Evolutionary conservation across 2,113 vertebrate genomes (phyloP).

Genomic region (Grammomys surdaster): DNA sequence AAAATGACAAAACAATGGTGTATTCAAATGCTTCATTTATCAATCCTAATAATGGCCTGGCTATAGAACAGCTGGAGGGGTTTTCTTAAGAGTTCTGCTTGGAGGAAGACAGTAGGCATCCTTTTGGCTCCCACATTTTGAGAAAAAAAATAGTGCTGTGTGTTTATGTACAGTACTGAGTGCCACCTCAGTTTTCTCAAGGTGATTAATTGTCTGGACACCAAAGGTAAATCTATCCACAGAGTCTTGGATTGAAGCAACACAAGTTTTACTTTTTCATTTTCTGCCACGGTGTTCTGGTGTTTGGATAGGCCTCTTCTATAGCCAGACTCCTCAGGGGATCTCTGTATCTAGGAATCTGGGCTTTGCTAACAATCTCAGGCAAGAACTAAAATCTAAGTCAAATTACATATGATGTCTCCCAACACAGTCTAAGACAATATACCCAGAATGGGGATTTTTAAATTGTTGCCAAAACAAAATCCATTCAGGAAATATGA

Average conservation of each 20-base stretch:
- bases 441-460: conserved; percentile 22
- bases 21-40: not conserved
- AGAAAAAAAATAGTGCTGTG: conserved; percentile 18
- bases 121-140: not conserved
- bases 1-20: not conserved
- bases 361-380: not conserved
- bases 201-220: not conserved
- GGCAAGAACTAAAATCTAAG: not conserved
- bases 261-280: not conserved
- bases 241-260: conserved; percentile 4
- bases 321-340: not conserved
- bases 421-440: not conserved
- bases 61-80: not conserved
- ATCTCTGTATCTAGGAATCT: not conserved
- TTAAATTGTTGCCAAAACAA: conserved; percentile 52
- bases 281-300: not conserved
- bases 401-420: conserved; percentile 21
- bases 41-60: not conserved
- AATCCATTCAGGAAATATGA: conserved; percentile 22
- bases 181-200: conserved; percentile 22
- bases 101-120: not conserved
- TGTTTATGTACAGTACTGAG: conserved; percentile 31
- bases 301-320: not conserved
- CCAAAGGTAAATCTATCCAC: not conserved
- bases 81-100: not conserved